A percentile compares a stretch with the other conserved stretches of the same genome.
Evolutionary conservation across 2,797 vertebrate genomes (phyloP).

Genomic region (Eleutherodactylus coqui): DNA sequence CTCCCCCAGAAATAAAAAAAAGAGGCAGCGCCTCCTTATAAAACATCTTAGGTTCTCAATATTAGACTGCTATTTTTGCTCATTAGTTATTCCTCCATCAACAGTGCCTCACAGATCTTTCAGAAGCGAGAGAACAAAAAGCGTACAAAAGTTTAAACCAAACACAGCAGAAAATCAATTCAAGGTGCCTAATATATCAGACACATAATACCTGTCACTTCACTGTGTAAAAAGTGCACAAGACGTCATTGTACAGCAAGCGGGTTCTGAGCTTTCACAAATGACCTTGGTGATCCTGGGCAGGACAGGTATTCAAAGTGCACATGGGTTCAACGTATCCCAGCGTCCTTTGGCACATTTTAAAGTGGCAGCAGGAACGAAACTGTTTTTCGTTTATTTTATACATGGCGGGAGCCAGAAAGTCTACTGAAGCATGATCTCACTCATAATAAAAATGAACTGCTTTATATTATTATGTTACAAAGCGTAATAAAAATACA

Average conservation of each 20-base stretch:
- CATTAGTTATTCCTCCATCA: not conserved
- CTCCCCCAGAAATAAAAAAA: no score
- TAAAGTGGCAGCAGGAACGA: slow-evolving; percentile 43
- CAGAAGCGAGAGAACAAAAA: not conserved
- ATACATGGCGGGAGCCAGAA: slow-evolving; percentile 47
- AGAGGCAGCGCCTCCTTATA: no score
- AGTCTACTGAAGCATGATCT: slow-evolving; percentile 54
- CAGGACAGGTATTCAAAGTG: not conserved
- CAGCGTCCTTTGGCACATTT: slow-evolving; percentile 28
- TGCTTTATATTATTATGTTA: slow-evolving; percentile 57
- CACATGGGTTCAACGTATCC: not conserved
- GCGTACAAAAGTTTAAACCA: not conserved
- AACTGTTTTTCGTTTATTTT: slow-evolving; percentile 47
- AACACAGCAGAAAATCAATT: slow-evolving; percentile 18
- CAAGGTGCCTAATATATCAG: not conserved
- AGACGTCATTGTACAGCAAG: not conserved
- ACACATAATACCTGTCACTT: slow-evolving; percentile 10
- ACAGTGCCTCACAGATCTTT: not conserved
- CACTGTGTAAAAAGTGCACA: not conserved
- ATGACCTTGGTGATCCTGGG: slow-evolving; percentile 18
- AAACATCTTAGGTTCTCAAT: not conserved
- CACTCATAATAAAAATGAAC: slow-evolving; percentile 59
- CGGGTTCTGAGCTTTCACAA: not conserved
- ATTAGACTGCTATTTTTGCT: not conserved
- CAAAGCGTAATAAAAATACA: slow-evolving; percentile 51